phyloP scores from a whole-genome alignment of 2,797 vertebrate species.

The Epinephelus malabaricus region DNA sequence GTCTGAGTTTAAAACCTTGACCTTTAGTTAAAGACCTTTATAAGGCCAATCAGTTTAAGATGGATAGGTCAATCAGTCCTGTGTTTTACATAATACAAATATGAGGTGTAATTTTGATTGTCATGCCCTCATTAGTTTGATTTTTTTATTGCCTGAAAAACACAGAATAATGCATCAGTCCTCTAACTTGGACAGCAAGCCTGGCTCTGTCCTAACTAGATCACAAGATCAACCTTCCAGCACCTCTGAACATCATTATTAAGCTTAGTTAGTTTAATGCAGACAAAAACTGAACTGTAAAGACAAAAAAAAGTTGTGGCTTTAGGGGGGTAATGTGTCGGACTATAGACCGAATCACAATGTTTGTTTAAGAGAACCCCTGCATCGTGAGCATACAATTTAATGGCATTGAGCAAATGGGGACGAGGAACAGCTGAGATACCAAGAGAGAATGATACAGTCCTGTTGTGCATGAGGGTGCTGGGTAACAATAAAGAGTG shows the following conservation, averaged over 20 bases:
- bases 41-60: constrained; percentile 4
- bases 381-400: too few species aligned
- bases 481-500: too few species aligned
- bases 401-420: too few species aligned
- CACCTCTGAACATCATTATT: background rate
- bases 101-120: background rate
- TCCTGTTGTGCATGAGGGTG: too few species aligned
- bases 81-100: constrained; percentile 1
- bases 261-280: background rate
- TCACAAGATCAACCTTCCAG: background rate
- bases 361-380: too few species aligned
- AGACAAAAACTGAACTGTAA: background rate
- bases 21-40: constrained; percentile 34
- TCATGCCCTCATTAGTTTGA: background rate
- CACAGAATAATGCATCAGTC: background rate
- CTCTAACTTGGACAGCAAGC: background rate
- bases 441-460: too few species aligned
- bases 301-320: too few species aligned
- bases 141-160: background rate
- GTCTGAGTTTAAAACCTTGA: constrained; percentile 22
- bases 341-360: too few species aligned
- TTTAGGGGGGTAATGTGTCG: too few species aligned
- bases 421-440: too few species aligned
- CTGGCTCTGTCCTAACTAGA: background rate
- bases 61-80: constrained; percentile 9